Conservation (phyloP, 2,888 invertebrate species). For the Ophraella communa region DNA sequence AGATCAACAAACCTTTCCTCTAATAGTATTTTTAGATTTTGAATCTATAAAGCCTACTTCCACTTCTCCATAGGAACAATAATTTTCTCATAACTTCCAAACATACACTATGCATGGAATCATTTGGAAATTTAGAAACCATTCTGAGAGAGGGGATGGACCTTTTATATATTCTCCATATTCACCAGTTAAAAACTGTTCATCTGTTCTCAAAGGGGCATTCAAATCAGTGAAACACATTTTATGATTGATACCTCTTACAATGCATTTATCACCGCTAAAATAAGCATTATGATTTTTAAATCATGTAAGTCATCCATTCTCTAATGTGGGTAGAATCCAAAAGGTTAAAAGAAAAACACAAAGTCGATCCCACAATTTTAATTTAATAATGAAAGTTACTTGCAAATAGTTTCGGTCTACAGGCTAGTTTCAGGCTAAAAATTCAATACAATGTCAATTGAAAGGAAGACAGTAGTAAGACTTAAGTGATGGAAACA, state of each 20-base stretch:
- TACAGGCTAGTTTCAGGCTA: too few relatives aligned
- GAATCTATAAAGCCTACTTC: constrained; percentile 11
- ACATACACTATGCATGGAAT: constrained; percentile 20
- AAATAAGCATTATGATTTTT: constrained; percentile 5
- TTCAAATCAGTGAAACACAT: constrained; percentile 7
- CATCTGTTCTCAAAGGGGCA: constrained; percentile 8
- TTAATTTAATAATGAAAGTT: too few relatives aligned
- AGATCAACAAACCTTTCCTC: constrained; percentile 4
- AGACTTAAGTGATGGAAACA: too few relatives aligned
- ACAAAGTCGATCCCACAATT: too few relatives aligned
- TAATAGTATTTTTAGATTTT: constrained; percentile 9
- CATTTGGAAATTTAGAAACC: constrained; percentile 4
- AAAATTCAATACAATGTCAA: too few relatives aligned
- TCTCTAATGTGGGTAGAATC: too few relatives aligned
- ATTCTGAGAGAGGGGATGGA: background rate
- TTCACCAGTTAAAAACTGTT: constrained; percentile 4
- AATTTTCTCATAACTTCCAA: constrained; percentile 16
- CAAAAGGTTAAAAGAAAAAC: too few relatives aligned
- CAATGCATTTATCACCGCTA: constrained; percentile 6
- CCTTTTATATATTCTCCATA: constrained; percentile 2
- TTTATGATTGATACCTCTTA: background rate
- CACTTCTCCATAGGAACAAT: constrained; percentile 15
- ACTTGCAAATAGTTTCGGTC: too few relatives aligned
- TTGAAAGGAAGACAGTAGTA: too few relatives aligned
- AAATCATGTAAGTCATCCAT: too few relatives aligned